Conservation (phyloP, 2,888 invertebrate species). For the Loripinus fragilis region DNA sequence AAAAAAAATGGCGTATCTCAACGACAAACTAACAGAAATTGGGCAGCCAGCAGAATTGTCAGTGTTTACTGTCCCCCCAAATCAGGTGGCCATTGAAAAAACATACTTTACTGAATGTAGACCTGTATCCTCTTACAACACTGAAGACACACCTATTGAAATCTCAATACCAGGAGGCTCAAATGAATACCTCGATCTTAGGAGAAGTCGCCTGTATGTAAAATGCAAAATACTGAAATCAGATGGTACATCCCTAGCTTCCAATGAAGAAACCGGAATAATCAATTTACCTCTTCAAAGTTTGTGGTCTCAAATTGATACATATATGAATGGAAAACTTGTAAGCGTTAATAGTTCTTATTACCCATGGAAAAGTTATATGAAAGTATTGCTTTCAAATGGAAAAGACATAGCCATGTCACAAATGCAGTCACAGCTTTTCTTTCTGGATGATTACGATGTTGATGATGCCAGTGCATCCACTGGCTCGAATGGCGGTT, state of each 20-base stretch:
- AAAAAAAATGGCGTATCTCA: background rate
- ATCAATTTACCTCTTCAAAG: constrained; percentile 32
- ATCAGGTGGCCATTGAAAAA: constrained; percentile 36
- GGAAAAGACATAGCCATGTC: too few relatives aligned
- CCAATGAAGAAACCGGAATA: constrained; percentile 19
- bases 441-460: background rate
- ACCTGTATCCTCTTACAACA: constrained; percentile 29
- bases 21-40: background rate
- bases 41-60: too few relatives aligned
- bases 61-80: too few relatives aligned
- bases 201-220: constrained; percentile 29
- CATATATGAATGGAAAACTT: constrained; percentile 26
- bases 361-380: too few relatives aligned
- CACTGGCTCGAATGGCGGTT: background rate
- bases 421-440: too few relatives aligned
- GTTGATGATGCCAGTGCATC: background rate
- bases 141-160: constrained; percentile 25
- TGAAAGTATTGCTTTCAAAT: too few relatives aligned
- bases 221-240: constrained; percentile 28
- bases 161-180: constrained; percentile 27
- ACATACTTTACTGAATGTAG: constrained; percentile 23
- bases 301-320: constrained; percentile 38
- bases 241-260: constrained; percentile 19
- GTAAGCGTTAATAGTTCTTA: background rate
- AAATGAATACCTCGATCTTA: constrained; percentile 34